Base-by-base conservation (phyloP, 2,113 vertebrate genomes). In the Rostratula benghalensis region DNA sequence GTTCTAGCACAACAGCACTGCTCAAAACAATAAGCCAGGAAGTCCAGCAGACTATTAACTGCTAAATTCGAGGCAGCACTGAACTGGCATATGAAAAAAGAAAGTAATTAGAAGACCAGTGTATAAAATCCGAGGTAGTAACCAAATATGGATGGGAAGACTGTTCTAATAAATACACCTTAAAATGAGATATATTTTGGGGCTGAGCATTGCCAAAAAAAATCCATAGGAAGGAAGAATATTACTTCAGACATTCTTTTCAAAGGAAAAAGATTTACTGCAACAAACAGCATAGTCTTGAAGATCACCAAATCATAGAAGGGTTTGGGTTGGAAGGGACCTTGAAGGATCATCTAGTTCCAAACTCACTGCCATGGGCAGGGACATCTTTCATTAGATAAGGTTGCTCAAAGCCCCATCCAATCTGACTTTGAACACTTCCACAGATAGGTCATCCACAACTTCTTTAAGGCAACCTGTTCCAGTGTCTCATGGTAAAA, bases 381-480 rank as follows among this genome's bases (percentile, higher is more conserved):
- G 50, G 28, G 31, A 11, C 63, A 69, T 2, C 22, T 48, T 31
- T 5, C 51, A 48, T 14, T 5, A 53, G 25, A 27, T 0, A 37
- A 77, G 6, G 10, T 3, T 57, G 9, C 43, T 53, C 51, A 27
- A 19, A 88, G 41, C 18, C 23, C 8, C 18, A 3, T 83, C 6
- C 37, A 75, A 0, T 1, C 64, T 24, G 30, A 3, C 23, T 21
- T 25, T 4, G 1, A 76, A 73, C 11, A 2, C 8, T 41, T 13
- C 9, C 1, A 60, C 35, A 37, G 10, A 24, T 3, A 22, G 19
- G 35, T 21, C n/a, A 73, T 7, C 33, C 30, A 64, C 30, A 28
- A 0, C 23, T 39, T 45, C 30, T 13, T 46, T 37, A 35, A 35
- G 7, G 31, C 27, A 73, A 11, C 33, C 28, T 41, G 7, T 21